phyloP scores from a whole-genome alignment of 2,113 vertebrate species.

The Anser brachyrhynchus region DNA sequence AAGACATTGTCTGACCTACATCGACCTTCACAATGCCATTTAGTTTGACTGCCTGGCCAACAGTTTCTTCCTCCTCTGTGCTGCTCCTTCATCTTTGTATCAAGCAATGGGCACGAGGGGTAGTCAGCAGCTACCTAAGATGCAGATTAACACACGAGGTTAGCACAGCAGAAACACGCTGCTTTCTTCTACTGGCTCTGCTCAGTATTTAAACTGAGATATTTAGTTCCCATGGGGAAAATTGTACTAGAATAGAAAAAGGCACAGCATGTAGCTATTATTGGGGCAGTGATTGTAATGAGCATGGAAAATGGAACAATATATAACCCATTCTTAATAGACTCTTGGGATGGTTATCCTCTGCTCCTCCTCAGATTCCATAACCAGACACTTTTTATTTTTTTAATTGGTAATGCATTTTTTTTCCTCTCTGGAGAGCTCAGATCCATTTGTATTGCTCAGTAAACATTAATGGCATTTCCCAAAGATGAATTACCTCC shows the following conservation, averaged over 20 bases:
- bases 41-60: neutral
- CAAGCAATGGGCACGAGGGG: neutral
- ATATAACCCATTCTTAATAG: conserved; percentile 50
- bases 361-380: neutral
- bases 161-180: neutral
- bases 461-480: neutral
- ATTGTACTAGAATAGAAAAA: conserved; percentile 41
- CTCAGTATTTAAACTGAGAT: conserved; percentile 58
- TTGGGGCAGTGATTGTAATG: conserved; percentile 56
- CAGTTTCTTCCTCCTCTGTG: neutral
- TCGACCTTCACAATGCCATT: neutral
- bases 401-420: neutral
- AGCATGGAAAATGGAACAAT: conserved; percentile 66
- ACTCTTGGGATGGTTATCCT: conserved; percentile 55
- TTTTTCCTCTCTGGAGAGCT: neutral
- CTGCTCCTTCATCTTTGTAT: neutral
- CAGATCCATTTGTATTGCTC: neutral
- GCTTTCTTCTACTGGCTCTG: neutral
- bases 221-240: conserved; percentile 32
- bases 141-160: neutral
- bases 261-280: conserved; percentile 42
- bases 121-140: neutral
- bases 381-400: neutral
- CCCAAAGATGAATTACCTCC: neutral
- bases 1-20: neutral